Conservation (phyloP, 2,888 invertebrate genomes). For the Amphipyra berbera region DNA sequence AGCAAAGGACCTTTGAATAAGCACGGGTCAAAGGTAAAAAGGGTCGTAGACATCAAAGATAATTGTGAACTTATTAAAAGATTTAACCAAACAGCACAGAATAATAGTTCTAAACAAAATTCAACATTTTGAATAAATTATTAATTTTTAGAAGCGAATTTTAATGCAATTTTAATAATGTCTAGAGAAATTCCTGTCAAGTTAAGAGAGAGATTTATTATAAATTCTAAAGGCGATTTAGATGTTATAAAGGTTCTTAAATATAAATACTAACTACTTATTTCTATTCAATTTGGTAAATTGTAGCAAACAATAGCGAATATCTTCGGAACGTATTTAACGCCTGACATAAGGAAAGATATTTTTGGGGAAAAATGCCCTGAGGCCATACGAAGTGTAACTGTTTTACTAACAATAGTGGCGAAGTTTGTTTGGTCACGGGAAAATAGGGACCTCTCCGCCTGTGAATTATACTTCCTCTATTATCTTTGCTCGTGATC, state of each 20-base stretch:
- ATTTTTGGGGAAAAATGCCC: slow-evolving; percentile 49
- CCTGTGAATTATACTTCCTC: slow-evolving; percentile 41
- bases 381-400: slow-evolving; percentile 39
- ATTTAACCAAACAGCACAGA: slow-evolving; percentile 58
- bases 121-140: slow-evolving; percentile 33
- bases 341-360: slow-evolving; percentile 55
- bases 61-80: slow-evolving; percentile 80
- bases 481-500: slow-evolving; percentile 45
- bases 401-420: slow-evolving; percentile 55
- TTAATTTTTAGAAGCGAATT: slow-evolving; percentile 8
- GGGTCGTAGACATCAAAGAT: slow-evolving; percentile 82
- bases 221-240: slow-evolving; percentile 7
- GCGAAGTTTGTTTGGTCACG: slow-evolving; percentile 49
- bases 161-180: slow-evolving; percentile 34
- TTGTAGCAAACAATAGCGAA: slow-evolving; percentile 38
- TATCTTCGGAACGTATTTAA: slow-evolving; percentile 53
- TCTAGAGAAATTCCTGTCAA: slow-evolving; percentile 12
- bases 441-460: slow-evolving; percentile 44
- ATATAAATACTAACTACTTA: not conserved
- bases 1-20: slow-evolving; percentile 75
- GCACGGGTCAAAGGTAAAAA: slow-evolving; percentile 81
- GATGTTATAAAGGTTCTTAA: not conserved
- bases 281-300: slow-evolving; percentile 10
- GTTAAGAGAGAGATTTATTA: slow-evolving; percentile 15
- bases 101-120: slow-evolving; percentile 36